Evolutionary conservation across 2,113 vertebrate species (phyloP).

Genomic region (Oriolus oriolus): DNA sequence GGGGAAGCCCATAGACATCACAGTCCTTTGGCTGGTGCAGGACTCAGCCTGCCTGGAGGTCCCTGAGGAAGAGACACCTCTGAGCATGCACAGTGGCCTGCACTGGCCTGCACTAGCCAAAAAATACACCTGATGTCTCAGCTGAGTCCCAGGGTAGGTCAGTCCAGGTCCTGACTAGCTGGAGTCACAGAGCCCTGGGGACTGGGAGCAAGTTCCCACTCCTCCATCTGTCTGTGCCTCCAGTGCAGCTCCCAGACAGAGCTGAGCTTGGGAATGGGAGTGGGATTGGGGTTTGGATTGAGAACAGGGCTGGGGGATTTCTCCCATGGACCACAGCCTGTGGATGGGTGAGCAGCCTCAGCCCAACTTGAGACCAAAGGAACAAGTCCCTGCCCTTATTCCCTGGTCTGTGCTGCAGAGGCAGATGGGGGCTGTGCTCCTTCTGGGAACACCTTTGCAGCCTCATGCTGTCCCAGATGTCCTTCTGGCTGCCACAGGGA

Average conservation of each 20-base stretch:
- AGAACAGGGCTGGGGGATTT: not conserved
- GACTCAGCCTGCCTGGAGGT: not conserved
- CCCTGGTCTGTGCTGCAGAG: not conserved
- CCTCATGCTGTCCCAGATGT: not conserved
- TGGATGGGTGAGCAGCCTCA: not conserved
- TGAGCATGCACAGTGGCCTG: not conserved
- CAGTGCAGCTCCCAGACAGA: not conserved
- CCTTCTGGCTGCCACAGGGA: not conserved
- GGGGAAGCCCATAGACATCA: not conserved
- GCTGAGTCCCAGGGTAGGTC: not conserved
- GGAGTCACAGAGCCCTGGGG: not conserved
- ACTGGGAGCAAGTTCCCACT: not conserved
- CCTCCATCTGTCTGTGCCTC: not conserved
- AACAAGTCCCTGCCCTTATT: not conserved
- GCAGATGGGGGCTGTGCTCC: not conserved
- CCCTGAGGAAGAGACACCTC: not conserved
- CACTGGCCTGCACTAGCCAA: accelerated
- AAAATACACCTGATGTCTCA: not conserved
- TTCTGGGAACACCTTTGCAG: not conserved
- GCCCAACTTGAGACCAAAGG: not conserved
- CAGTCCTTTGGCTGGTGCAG: not conserved
- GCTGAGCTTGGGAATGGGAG: not conserved
- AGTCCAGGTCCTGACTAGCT: not conserved
- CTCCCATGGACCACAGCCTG: not conserved
- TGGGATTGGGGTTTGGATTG: not conserved